Evolutionary conservation across 2,888 invertebrate species (phyloP).

Genomic region (Therioaphis trifolii): DNA sequence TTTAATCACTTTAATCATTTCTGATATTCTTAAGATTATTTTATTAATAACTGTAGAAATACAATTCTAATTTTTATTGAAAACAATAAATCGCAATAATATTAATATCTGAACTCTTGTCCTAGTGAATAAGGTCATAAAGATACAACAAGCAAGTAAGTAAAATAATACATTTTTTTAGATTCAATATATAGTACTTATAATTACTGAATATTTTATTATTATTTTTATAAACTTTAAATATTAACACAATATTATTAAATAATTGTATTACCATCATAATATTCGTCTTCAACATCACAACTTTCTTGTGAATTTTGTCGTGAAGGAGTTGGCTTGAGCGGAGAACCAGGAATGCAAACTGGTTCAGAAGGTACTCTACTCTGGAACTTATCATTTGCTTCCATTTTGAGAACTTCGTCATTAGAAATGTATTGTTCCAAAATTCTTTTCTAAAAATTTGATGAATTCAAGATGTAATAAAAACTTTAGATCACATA

Average conservation of each 20-base stretch:
- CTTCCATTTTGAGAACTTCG: conserved; percentile 34
- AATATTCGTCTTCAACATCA: conserved; percentile 70
- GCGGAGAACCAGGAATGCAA: conserved; percentile 70
- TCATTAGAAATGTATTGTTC: conserved; percentile 45
- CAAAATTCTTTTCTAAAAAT: conserved; percentile 43
- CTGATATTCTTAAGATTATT: no score
- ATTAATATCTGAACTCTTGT: no score
- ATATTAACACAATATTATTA: not conserved
- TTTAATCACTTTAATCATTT: no score
- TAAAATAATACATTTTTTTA: no score
- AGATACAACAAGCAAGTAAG: no score
- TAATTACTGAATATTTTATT: not conserved
- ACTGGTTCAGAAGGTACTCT: conserved; percentile 69
- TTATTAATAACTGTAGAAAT: no score
- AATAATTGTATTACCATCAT: conserved; percentile 40
- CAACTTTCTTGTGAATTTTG: conserved; percentile 68
- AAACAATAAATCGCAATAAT: no score
- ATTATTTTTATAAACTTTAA: not conserved
- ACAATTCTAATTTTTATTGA: no score
- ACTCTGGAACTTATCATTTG: not conserved
- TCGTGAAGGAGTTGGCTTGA: conserved; percentile 66
- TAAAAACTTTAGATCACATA: conserved; percentile 23
- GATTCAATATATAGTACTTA: not conserved
- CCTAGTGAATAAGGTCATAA: no score
- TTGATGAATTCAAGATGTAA: not conserved